Evolutionary conservation across 2,797 vertebrate genomes (phyloP).

Genomic region (Urosaurus nigricauda): DNA sequence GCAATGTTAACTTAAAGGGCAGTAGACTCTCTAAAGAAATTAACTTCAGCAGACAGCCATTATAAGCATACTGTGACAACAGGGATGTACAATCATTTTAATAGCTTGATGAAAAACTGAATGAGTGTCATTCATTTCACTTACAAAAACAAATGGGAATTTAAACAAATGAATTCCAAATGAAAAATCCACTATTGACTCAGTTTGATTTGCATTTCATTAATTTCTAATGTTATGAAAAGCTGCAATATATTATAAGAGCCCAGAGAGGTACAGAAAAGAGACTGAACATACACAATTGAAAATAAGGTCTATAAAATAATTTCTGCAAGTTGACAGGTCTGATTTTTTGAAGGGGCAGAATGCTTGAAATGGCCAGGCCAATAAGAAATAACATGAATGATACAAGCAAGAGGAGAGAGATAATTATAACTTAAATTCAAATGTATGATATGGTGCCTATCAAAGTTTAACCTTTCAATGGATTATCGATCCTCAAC

Average conservation of each 20-base stretch:
- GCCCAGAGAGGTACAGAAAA: not conserved
- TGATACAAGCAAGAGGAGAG: not conserved
- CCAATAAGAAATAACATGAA: not conserved
- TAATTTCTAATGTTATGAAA: not conserved
- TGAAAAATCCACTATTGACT: not conserved
- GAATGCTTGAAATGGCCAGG: not conserved
- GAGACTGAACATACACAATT: not conserved
- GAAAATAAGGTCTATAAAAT: not conserved
- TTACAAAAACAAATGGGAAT: conserved; percentile 11
- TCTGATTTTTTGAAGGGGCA: not conserved
- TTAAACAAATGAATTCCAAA: conserved; percentile 4
- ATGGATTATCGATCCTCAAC: not conserved
- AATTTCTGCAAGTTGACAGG: not conserved
- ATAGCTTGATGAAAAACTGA: conserved; percentile 1
- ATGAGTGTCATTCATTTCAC: not conserved
- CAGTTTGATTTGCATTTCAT: conserved; percentile 12
- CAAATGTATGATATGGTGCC: not conserved
- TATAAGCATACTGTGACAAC: not conserved
- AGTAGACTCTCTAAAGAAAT: not conserved
- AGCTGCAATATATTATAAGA: not conserved
- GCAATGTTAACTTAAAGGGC: not conserved
- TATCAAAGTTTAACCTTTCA: not conserved
- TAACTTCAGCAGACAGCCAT: not conserved
- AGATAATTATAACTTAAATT: not conserved
- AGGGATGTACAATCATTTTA: not conserved